phyloP scores from a whole-genome alignment of 2,888 invertebrate genomes.

The Neoitamus cyanurus region DNA sequence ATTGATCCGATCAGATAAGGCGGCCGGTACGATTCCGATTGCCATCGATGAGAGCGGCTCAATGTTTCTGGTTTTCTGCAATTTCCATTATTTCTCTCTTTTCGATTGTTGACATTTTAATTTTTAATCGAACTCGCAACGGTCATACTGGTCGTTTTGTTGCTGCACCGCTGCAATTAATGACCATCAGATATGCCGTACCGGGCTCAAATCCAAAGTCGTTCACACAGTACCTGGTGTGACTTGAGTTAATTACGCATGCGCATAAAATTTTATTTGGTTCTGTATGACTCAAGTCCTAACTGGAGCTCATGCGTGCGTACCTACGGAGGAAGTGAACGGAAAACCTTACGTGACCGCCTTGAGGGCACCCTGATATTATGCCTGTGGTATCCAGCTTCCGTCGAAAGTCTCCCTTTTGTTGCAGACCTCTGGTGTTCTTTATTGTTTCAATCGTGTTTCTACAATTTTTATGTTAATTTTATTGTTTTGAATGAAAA shows the following conservation, averaged over 20 bases:
- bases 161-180: not conserved
- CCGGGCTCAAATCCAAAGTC: not conserved
- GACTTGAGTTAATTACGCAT: constrained; percentile 33
- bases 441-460: not conserved
- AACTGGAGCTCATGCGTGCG: not conserved
- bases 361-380: not conserved
- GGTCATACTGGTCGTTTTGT: not conserved
- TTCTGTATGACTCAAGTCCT: constrained; percentile 23
- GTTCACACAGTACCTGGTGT: constrained; percentile 18
- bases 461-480: constrained; percentile 4
- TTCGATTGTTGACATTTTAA: not conserved
- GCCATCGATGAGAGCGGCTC: constrained; percentile 13
- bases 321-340: not conserved
- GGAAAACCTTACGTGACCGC: not conserved
- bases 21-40: not conserved
- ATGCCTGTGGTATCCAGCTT: not conserved
- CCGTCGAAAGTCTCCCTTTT: not conserved
- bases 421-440: not conserved
- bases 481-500: not conserved
- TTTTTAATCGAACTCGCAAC: not conserved
- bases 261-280: constrained; percentile 35
- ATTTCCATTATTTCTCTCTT: not conserved
- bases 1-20: constrained; percentile 34
- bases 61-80: constrained; percentile 10
- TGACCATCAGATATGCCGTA: not conserved